Evolutionary conservation across 2,888 invertebrate genomes (phyloP).

Genomic region (Orthosia gothica): DNA sequence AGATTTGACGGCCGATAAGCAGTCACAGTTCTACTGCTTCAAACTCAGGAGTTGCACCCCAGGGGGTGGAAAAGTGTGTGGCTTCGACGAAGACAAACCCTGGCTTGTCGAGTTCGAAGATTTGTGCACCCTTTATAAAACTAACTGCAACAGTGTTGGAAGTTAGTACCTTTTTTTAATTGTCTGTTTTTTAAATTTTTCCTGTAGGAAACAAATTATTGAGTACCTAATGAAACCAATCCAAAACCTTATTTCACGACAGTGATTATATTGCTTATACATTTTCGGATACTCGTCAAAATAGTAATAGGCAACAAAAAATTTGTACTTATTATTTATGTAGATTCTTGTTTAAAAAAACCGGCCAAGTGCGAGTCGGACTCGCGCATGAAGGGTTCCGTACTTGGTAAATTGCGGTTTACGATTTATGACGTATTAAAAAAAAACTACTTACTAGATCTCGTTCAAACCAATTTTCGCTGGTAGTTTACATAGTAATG

Average conservation of each 20-base stretch:
- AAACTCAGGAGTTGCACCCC: slow-evolving; percentile 67
- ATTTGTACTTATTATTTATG: too few relatives aligned
- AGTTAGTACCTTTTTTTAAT: slow-evolving; percentile 69
- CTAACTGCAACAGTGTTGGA: slow-evolving; percentile 74
- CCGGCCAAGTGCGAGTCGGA: too few relatives aligned
- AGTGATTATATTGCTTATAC: not conserved
- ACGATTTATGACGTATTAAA: too few relatives aligned
- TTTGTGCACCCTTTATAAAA: slow-evolving; percentile 73
- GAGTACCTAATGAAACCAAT: not conserved
- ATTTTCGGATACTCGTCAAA: not conserved
- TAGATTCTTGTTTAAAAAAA: too few relatives aligned
- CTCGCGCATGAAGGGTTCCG: too few relatives aligned
- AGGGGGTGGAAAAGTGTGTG: slow-evolving; percentile 72
- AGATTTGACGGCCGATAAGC: not conserved
- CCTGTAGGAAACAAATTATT: not conserved
- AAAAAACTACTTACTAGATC: too few relatives aligned
- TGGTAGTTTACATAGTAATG: too few relatives aligned
- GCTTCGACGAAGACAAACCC: slow-evolving; percentile 66
- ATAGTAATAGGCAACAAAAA: not conserved
- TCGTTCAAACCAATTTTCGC: too few relatives aligned
- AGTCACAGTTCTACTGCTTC: slow-evolving; percentile 67
- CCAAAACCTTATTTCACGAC: not conserved
- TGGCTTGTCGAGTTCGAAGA: slow-evolving; percentile 76
- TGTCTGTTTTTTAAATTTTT: not conserved
- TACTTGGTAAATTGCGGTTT: too few relatives aligned